Percentiles rank a stretch among this genome's conserved stretches.
These are phyloP conservation scores for Stenodema calcarata DNA, from an alignment of 2,888 invertebrate species.

Conservation along the genomic window DNA sequence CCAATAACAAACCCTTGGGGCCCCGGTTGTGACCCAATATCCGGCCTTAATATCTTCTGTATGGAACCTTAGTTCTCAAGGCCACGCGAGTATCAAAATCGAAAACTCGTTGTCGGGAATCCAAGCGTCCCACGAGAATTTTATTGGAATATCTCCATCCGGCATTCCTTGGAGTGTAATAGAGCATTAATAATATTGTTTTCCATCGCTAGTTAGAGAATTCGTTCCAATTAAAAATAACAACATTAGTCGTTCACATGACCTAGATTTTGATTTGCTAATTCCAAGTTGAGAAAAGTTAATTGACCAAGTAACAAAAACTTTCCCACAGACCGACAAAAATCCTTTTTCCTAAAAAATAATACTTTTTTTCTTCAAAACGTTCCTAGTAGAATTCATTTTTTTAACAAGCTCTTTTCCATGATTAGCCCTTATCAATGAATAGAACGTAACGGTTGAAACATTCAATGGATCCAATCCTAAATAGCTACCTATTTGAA, in stretches of 20 bases:
- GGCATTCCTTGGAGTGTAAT: not conserved
- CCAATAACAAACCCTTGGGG: not conserved
- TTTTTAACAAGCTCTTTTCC: too few relatives aligned
- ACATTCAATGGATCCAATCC: too few relatives aligned
- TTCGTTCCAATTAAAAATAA: not conserved
- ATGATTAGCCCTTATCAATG: too few relatives aligned
- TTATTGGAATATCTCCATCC: not conserved
- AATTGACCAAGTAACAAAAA: too few relatives aligned
- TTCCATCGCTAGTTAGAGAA: not conserved
- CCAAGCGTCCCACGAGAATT: not conserved
- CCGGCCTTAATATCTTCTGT: constrained; percentile 9
- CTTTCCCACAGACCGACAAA: too few relatives aligned
- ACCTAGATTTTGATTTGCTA: not conserved
- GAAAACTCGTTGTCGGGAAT: not conserved
- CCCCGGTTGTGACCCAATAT: constrained; percentile 10
- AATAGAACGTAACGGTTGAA: too few relatives aligned
- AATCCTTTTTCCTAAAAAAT: too few relatives aligned
- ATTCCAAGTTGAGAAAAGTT: not conserved
- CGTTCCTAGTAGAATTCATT: too few relatives aligned
- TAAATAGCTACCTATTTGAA: too few relatives aligned
- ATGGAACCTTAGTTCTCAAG: not conserved
- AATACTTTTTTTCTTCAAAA: too few relatives aligned
- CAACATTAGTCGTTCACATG: not conserved
- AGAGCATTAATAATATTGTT: not conserved
- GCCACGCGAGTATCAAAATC: constrained; percentile 4